These are phyloP conservation scores for Ibidorhyncha struthersii DNA, from an alignment of 2,113 vertebrate genomes.

Conservation along the genomic window DNA sequence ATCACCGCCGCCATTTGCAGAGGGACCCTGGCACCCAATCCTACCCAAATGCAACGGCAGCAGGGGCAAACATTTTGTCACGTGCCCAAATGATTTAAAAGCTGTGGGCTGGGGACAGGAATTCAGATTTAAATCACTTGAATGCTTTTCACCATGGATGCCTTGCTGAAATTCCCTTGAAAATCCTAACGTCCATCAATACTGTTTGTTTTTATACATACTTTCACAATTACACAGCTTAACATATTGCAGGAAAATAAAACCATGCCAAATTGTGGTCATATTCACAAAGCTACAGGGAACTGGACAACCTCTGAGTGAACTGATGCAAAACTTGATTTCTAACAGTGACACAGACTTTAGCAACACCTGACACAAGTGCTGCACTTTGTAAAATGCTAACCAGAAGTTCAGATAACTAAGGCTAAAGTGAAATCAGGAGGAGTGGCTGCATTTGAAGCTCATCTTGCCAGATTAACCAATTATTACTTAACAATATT, in stretches of 20 bases:
- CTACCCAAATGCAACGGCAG: background rate
- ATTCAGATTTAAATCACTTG: background rate
- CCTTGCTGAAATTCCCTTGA: background rate
- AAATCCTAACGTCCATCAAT: background rate
- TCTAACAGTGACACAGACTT: background rate
- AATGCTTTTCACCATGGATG: background rate
- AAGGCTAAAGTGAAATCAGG: background rate
- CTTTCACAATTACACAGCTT: background rate
- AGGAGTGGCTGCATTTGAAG: background rate
- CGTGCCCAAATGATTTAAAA: background rate
- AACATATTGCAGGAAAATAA: background rate
- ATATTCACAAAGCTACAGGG: background rate
- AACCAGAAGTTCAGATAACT: background rate
- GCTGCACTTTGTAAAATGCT: background rate
- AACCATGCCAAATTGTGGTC: background rate
- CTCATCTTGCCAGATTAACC: background rate
- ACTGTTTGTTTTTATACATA: background rate
- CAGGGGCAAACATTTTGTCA: background rate
- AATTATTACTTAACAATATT: background rate
- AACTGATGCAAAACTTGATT: background rate
- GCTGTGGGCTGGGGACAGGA: background rate
- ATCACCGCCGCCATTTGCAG: background rate
- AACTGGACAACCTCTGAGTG: background rate
- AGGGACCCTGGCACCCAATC: background rate
- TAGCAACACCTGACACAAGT: background rate